A percentile compares a stretch with the other conserved stretches of the same genome.
phyloP scores from a whole-genome alignment of 2,797 vertebrate genomes.

The Natrix natrix region DNA sequence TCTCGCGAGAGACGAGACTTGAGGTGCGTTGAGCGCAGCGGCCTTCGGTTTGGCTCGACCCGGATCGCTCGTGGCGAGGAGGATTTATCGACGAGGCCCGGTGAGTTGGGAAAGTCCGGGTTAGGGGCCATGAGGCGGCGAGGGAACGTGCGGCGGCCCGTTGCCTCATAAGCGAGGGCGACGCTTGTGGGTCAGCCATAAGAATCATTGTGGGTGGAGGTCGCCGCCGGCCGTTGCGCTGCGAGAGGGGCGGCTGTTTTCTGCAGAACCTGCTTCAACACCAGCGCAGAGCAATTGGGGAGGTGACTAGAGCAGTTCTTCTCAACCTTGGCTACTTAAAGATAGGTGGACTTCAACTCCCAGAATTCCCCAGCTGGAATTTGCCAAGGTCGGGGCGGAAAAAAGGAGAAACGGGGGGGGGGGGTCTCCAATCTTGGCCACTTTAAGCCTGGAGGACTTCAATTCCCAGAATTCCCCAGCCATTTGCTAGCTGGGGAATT shows the following conservation, averaged over 20 bases:
- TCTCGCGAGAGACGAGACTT: background rate
- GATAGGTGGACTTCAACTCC: background rate
- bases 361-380: background rate
- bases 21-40: accelerated
- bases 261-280: background rate
- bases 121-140: background rate
- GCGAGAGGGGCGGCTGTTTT: background rate
- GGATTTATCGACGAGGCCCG: background rate
- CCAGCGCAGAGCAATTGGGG: background rate
- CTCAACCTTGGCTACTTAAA: background rate
- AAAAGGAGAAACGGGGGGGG: too few species aligned
- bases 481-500: too few species aligned
- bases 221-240: background rate
- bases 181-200: background rate
- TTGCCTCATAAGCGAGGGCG: background rate
- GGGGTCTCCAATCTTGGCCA: too few species aligned
- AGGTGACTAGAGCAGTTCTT: background rate
- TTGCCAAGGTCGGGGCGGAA: background rate
- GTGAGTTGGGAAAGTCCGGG: background rate
- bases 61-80: accelerated
- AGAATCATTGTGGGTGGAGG: background rate
- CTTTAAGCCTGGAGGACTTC: too few species aligned
- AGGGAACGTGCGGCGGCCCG: background rate
- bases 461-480: too few species aligned
- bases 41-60: background rate